Percentiles rank a stretch among this genome's conserved stretches.
These are phyloP conservation scores for Torymus aiolomorphi DNA, from an alignment of 2,888 invertebrate genomes.

Conservation along the genomic window DNA sequence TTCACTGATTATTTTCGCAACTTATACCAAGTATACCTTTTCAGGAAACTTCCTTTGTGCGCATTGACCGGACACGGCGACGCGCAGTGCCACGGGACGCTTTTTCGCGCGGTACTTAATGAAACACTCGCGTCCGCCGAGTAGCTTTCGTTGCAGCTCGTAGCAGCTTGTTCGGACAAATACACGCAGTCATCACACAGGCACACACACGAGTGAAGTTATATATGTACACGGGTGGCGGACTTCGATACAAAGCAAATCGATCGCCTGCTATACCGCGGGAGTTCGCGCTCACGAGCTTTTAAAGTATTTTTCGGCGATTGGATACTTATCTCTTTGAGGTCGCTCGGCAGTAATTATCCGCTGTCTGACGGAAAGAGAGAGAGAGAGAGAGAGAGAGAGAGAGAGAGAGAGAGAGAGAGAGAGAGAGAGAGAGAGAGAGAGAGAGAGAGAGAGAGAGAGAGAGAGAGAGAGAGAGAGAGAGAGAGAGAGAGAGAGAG, in stretches of 20 bases:
- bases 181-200: neutral
- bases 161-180: neutral
- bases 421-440: no score
- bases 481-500: no score
- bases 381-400: no score
- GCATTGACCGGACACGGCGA: neutral
- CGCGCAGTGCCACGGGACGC: neutral
- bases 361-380: conserved; percentile 40
- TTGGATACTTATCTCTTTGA: conserved; percentile 56
- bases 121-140: conserved; percentile 43
- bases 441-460: no score
- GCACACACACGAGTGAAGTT: neutral
- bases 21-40: conserved; percentile 18
- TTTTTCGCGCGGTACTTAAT: conserved; percentile 47
- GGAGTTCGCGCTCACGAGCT: conserved; percentile 5
- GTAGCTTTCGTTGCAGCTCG: neutral
- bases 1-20: conserved; percentile 63
- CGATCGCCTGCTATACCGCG: neutral
- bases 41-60: conserved; percentile 14
- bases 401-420: no score
- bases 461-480: no score
- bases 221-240: neutral
- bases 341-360: conserved; percentile 53
- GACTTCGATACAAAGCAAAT: conserved; percentile 39
- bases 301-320: conserved; percentile 53